phyloP scores from a whole-genome alignment of 2,888 invertebrate species.

The Meta bourneti region DNA sequence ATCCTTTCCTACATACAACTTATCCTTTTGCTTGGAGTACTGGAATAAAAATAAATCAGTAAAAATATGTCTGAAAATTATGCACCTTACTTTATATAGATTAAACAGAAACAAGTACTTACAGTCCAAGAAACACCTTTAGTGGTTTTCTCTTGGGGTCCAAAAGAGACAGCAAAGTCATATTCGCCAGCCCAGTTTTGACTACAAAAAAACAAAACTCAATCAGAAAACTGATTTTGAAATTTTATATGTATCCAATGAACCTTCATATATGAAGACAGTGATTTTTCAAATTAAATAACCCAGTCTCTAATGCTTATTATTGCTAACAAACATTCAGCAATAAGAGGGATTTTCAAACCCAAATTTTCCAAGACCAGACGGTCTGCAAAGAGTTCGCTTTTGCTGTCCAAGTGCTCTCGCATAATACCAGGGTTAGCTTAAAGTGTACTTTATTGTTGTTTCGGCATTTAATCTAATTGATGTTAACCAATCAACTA shows the following conservation, averaged over 20 bases:
- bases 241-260: not conserved
- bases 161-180: slow-evolving; percentile 55
- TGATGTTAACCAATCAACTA: too few species aligned
- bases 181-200: slow-evolving; percentile 59
- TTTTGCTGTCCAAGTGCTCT: too few species aligned
- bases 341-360: too few species aligned
- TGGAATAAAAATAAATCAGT: slow-evolving; percentile 13
- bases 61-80: not conserved
- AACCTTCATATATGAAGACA: not conserved
- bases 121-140: slow-evolving; percentile 66
- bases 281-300: too few species aligned
- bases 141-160: slow-evolving; percentile 44
- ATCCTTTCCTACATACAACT: slow-evolving; percentile 56
- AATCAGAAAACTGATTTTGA: not conserved
- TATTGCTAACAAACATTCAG: too few species aligned
- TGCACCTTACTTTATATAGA: not conserved
- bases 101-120: not conserved
- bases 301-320: too few species aligned
- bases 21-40: slow-evolving; percentile 46
- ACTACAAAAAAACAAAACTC: slow-evolving; percentile 30
- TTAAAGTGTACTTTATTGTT: too few species aligned
- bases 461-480: too few species aligned
- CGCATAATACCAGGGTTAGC: too few species aligned
- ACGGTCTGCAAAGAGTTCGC: too few species aligned
- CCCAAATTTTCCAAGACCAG: too few species aligned